Base-by-base conservation (phyloP, 2,797 vertebrate species). In the Dendrocincla tyrannina region DNA sequence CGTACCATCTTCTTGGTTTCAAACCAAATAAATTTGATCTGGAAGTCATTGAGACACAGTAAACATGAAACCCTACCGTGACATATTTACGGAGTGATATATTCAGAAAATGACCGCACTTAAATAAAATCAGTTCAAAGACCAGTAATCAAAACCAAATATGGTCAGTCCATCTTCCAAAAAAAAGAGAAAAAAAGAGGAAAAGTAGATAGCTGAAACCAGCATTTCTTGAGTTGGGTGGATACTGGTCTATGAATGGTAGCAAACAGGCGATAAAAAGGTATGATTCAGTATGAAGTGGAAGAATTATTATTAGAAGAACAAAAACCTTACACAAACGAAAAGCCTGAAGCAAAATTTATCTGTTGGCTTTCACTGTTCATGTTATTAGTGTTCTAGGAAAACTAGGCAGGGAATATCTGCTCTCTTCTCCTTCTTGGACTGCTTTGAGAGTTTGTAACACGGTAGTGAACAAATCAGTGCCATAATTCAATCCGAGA, bases 21-120 rank as follows among this genome's bases (percentile, higher is more conserved):
- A 76, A 88, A 84, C 66, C 16, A 78, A 81, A 82, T 88, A 76
- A 67, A 89, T 96, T 89, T 94, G 91, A 88, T 97, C 95, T 96
- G 95, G 91, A 97, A 96, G 80, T 94, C 88, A 96, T 87, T 96
- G 95, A 96, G 85, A 93, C 92, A 84, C 94, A 94, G 83, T 89
- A 93, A 96, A 91, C 95, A 94, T 46, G 63, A 96, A 96, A 96
- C 88, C 89, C 74, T 85, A 79, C 89, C 39, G 22, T 93, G 84
- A 89, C 89, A 92, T 91, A 93, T 94, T 97, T 95, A 94, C 1
- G 0, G 88, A 82, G 90, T 93, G 92, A 94, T 93, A 89, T 91
- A 92, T 94, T 94, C 81, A 46, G 89, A 95, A 66, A 78, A 91
- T 94, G 94, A 93, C 74, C 56, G 3, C 87, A 49, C 86, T 96